Evolutionary conservation across 2,888 invertebrate genomes (phyloP).

Genomic region (Drosophila demipolita): DNA sequence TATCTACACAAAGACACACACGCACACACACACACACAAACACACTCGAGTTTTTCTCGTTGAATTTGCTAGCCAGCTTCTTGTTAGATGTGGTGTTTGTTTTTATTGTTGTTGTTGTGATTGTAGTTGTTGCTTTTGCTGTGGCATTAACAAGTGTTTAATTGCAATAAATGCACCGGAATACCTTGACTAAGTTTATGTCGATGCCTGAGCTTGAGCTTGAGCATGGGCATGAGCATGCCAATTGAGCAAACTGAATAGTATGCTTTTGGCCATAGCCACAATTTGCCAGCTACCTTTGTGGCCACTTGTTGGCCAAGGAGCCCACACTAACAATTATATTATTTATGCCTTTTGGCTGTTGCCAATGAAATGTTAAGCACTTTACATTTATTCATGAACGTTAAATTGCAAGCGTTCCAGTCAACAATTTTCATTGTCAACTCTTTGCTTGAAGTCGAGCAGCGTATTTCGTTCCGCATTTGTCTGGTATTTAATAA

Average conservation of each 20-base stretch:
- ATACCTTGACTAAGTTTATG: constrained; percentile 63
- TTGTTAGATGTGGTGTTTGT: constrained; percentile 60
- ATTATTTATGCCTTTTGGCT: constrained; percentile 53
- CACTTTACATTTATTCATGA: constrained; percentile 34
- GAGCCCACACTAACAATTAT: constrained; percentile 37
- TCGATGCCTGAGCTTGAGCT: constrained; percentile 52
- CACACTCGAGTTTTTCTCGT: background rate
- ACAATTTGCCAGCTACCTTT: constrained; percentile 36
- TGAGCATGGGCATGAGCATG: constrained; percentile 52
- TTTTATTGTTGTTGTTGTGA: constrained; percentile 9
- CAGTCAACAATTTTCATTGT: constrained; percentile 13
- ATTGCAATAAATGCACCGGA: constrained; percentile 80
- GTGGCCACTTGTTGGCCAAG: constrained; percentile 62
- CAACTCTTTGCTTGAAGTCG: constrained; percentile 5
- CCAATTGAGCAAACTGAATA: constrained; percentile 32
- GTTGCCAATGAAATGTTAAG: constrained; percentile 63
- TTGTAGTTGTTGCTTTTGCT: constrained; percentile 47
- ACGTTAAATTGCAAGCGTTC: constrained; percentile 15
- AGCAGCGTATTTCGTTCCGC: constrained; percentile 6
- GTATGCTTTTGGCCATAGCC: background rate
- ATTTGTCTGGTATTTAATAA: constrained; percentile 38
- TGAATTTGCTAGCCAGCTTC: constrained; percentile 37
- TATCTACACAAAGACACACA: constrained; percentile 1
- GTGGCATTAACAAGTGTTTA: constrained; percentile 77
- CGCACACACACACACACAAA: background rate